Conservation (phyloP, 2,797 vertebrate genomes). For the Bufotes viridis region DNA sequence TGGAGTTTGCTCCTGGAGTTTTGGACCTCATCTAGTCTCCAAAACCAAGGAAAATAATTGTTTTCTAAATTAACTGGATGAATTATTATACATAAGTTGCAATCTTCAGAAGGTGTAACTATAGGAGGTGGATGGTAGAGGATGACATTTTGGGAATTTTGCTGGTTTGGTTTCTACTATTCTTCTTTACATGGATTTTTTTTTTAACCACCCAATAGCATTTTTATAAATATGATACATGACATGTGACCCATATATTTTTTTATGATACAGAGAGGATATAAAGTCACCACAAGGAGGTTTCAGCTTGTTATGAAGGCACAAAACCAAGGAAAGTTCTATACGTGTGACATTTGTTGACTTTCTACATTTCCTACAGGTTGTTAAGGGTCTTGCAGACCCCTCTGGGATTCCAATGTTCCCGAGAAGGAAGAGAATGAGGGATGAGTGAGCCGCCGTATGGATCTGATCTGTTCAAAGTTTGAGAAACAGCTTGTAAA, state of each 20-base stretch:
- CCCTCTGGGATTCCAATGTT: slow-evolving; percentile 5
- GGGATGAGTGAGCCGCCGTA: not conserved
- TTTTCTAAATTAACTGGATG: not conserved
- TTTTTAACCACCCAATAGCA: not conserved
- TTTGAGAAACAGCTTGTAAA: slow-evolving; percentile 36
- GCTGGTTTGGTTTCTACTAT: not conserved
- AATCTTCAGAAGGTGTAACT: no score
- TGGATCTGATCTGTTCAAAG: not conserved
- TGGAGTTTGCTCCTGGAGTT: not conserved
- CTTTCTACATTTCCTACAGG: not conserved
- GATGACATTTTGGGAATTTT: no score
- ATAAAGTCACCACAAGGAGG: not conserved
- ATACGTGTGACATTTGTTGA: not conserved
- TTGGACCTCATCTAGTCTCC: not conserved
- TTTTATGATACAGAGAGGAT: not conserved
- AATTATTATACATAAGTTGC: not conserved
- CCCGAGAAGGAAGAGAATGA: not conserved
- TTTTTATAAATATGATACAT: not conserved
- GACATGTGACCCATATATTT: not conserved
- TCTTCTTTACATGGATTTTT: not conserved
- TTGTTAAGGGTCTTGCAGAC: slow-evolving; percentile 9
- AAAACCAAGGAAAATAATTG: not conserved
- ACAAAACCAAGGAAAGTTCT: not conserved
- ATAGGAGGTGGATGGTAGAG: no score
- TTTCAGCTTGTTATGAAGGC: not conserved